Conservation (phyloP, 2,888 invertebrate species). For the Pyrochroa serraticornis region DNA sequence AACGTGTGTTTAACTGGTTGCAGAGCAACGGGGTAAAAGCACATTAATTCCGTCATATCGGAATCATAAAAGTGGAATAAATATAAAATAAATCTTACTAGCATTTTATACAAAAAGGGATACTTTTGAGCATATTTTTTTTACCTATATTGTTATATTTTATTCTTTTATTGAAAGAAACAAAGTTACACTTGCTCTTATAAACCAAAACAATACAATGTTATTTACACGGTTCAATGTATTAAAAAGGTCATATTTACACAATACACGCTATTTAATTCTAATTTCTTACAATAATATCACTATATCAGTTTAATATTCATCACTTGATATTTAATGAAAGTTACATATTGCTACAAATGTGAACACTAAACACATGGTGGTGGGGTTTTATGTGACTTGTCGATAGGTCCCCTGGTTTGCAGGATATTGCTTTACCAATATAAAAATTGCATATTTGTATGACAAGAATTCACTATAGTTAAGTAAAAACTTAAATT, state of each 20-base stretch:
- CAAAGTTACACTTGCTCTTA: conserved; percentile 12
- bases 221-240: conserved; percentile 7
- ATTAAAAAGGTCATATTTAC: conserved; percentile 1
- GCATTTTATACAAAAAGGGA: no score
- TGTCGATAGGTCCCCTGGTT: no score
- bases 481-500: no score
- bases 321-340: conserved; percentile 19
- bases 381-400: conserved; percentile 9
- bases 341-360: conserved; percentile 23
- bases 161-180: conserved; percentile 16
- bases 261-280: not conserved
- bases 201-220: conserved; percentile 6
- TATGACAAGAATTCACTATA: no score
- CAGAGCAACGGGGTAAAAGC: no score
- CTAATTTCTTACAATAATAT: conserved; percentile 3
- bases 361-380: conserved; percentile 26
- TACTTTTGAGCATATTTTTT: no score
- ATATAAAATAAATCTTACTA: no score
- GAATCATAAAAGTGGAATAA: no score
- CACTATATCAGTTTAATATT: conserved; percentile 2
- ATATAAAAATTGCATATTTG: no score
- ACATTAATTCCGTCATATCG: no score
- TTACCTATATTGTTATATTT: not conserved
- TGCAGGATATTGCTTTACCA: no score
- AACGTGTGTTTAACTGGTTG: no score